These are phyloP conservation scores for Drosophila nr. perissopoda DNA, from an alignment of 2,888 invertebrate genomes.

Conservation along the genomic window DNA sequence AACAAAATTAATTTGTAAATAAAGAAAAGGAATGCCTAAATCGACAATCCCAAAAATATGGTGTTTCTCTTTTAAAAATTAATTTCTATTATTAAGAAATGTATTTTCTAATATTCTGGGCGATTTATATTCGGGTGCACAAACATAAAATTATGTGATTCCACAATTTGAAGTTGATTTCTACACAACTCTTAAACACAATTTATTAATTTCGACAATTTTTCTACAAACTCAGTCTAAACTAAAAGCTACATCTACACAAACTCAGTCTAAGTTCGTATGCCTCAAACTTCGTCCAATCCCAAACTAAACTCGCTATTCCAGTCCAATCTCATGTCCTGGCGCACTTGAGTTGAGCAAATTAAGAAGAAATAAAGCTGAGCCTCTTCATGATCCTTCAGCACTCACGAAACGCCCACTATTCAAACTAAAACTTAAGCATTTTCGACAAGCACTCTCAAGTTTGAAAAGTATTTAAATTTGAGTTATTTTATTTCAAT, in stretches of 20 bases:
- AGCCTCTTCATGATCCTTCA: neutral
- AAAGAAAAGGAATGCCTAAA: no score
- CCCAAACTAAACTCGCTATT: neutral
- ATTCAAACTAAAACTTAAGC: neutral
- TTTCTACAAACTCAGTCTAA: no score
- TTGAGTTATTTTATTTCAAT: constrained; percentile 30
- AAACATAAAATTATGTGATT: neutral
- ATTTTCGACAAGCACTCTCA: neutral
- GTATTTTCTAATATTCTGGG: neutral
- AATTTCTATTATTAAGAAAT: neutral
- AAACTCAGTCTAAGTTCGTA: no score
- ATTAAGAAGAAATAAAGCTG: neutral
- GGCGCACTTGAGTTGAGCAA: neutral
- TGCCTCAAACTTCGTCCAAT: no score
- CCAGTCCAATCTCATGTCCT: neutral
- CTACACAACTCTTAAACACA: no score
- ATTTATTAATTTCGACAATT: no score
- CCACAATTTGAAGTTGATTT: neutral
- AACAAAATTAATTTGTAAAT: no score
- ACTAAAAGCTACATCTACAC: no score
- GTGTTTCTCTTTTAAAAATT: neutral
- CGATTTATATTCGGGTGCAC: neutral
- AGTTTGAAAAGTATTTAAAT: neutral
- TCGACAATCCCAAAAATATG: no score
- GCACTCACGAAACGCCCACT: neutral